phyloP scores from a whole-genome alignment of 2,888 invertebrate species.

The Ditula angustiorana region DNA sequence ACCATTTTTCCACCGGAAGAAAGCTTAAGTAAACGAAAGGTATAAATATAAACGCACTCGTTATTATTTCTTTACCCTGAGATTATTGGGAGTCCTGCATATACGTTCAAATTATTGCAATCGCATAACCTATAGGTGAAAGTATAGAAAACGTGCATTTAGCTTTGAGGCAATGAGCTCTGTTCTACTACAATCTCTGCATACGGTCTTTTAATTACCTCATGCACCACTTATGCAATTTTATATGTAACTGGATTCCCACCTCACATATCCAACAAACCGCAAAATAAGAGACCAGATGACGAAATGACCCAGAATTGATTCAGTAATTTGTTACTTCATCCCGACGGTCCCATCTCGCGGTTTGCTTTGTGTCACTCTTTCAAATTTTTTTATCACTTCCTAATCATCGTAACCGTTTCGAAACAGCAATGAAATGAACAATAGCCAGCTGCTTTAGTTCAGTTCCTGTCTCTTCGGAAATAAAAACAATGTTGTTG shows the following conservation, averaged over 20 bases:
- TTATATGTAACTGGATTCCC: constrained; percentile 27
- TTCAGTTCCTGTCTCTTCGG: constrained; percentile 16
- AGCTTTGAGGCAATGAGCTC: not conserved
- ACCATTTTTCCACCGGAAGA: too few relatives aligned
- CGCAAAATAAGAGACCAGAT: constrained; percentile 35
- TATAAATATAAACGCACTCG: too few relatives aligned
- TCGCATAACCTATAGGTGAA: not conserved
- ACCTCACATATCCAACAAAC: constrained; percentile 26
- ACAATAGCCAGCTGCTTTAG: constrained; percentile 19
- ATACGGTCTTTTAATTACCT: constrained; percentile 28
- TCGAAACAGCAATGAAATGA: constrained; percentile 13
- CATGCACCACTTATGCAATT: constrained; percentile 33
- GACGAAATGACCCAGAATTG: constrained; percentile 32
- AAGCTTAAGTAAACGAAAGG: too few relatives aligned
- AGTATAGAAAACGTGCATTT: not conserved
- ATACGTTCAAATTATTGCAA: not conserved
- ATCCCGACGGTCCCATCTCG: constrained; percentile 23
- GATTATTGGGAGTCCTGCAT: not conserved
- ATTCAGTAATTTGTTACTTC: constrained; percentile 34
- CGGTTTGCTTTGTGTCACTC: constrained; percentile 17
- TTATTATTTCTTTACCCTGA: too few relatives aligned
- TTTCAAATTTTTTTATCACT: constrained; percentile 13
- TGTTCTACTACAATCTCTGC: constrained; percentile 4
- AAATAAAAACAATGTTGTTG: constrained; percentile 20
- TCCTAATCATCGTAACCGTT: constrained; percentile 21